These are phyloP conservation scores for Drosophila pallidifrons DNA, from an alignment of 1,140 invertebrate species.

Conservation along the genomic window DNA sequence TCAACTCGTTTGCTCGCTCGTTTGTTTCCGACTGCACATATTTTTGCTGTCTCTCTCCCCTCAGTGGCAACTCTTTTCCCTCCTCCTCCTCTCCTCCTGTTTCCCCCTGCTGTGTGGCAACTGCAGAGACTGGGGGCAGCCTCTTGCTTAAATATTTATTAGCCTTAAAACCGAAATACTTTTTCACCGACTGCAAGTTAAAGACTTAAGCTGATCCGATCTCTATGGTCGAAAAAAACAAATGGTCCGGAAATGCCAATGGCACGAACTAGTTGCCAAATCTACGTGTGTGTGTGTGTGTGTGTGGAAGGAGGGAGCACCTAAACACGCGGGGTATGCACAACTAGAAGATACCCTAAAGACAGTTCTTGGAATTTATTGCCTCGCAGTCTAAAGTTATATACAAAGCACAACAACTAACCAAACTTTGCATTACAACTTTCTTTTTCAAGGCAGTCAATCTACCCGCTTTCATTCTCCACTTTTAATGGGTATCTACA, in stretches of 20 bases:
- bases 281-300: not conserved
- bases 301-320: not conserved
- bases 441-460: not conserved
- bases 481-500: not conserved
- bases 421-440: no score
- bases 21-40: slow-evolving; percentile 72
- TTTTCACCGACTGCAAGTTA: slow-evolving; percentile 41
- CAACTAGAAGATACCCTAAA: not conserved
- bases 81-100: not conserved
- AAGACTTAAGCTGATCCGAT: slow-evolving; percentile 55
- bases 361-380: no score
- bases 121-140: not conserved
- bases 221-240: slow-evolving; percentile 27
- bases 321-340: not conserved
- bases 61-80: not conserved
- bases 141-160: slow-evolving; percentile 56
- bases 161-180: slow-evolving; percentile 45
- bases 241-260: slow-evolving; percentile 48
- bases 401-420: no score
- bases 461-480: not conserved
- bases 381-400: no score
- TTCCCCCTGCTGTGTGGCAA: not conserved
- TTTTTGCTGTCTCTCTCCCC: slow-evolving; percentile 43
- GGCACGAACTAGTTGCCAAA: slow-evolving; percentile 18
- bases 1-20: slow-evolving; percentile 79